Conservation (phyloP, 2,113 vertebrate species). For the Tylochromis polylepis region DNA sequence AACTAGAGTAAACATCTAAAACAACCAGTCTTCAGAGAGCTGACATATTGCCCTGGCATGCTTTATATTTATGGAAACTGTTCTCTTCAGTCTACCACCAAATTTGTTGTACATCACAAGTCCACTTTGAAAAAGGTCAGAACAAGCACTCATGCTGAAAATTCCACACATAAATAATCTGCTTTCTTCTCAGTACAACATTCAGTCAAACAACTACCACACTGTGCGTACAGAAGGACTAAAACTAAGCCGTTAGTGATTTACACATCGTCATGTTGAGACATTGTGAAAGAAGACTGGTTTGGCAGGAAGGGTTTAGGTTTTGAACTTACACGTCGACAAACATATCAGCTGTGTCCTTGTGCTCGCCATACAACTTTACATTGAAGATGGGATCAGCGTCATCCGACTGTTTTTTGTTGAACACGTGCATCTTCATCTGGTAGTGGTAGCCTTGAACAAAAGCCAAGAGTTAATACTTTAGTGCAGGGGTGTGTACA, state of each 20-base stretch:
- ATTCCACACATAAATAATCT: background rate
- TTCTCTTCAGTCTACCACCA: background rate
- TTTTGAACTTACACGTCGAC: constrained; percentile 82
- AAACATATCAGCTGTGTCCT: constrained; percentile 75
- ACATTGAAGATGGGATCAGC: constrained; percentile 81
- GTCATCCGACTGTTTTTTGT: constrained; percentile 73
- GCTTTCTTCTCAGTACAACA: background rate
- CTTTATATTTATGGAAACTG: background rate
- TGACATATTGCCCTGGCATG: background rate
- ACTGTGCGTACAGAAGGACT: background rate
- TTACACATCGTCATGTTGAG: background rate
- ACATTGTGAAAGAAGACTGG: background rate
- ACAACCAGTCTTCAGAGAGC: background rate
- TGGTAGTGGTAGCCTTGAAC: constrained; percentile 91
- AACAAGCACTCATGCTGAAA: background rate
- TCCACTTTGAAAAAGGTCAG: background rate
- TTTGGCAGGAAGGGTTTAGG: background rate
- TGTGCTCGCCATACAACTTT: constrained; percentile 78
- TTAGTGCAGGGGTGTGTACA: background rate
- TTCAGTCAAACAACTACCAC: background rate
- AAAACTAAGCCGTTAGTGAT: background rate
- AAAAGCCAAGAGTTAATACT: background rate
- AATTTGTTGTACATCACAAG: background rate
- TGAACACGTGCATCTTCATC: constrained; percentile 96
- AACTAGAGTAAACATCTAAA: background rate